These are phyloP conservation scores for Oegoconia quadripuncta DNA, from an alignment of 2,888 invertebrate species.

Conservation along the genomic window DNA sequence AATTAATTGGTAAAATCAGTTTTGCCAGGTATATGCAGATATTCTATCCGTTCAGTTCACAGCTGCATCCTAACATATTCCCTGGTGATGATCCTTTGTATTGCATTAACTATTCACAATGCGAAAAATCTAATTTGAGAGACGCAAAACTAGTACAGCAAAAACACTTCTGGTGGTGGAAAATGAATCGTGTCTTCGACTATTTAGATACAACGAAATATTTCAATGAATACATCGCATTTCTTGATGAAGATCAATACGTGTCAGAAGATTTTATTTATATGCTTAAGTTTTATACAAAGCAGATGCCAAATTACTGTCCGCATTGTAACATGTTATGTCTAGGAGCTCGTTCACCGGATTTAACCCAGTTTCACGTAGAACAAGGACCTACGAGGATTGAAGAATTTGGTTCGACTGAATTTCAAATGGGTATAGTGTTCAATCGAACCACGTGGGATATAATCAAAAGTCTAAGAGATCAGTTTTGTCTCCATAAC, in stretches of 20 bases:
- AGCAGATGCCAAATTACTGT: conserved; percentile 22
- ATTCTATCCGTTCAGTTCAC: conserved; percentile 39
- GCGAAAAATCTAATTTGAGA: conserved; percentile 25
- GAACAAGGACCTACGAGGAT: conserved; percentile 19
- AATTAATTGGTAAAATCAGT: conserved; percentile 15
- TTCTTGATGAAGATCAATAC: conserved; percentile 35
- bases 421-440: conserved; percentile 31
- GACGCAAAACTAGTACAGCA: conserved; percentile 28
- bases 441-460: conserved; percentile 41
- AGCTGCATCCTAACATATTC: conserved; percentile 38
- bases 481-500: conserved; percentile 37
- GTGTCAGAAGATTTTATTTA: conserved; percentile 40
- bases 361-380: conserved; percentile 17
- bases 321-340: conserved; percentile 37
- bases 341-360: conserved; percentile 31
- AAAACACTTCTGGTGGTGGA: conserved; percentile 55
- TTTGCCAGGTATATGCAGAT: conserved; percentile 40
- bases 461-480: conserved; percentile 27
- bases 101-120: conserved; percentile 29
- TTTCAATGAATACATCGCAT: conserved; percentile 27
- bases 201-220: conserved; percentile 22
- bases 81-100: conserved; percentile 37
- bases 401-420: conserved; percentile 28
- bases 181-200: conserved; percentile 39
- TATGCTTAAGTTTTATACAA: conserved; percentile 27